Evolutionary conservation across 2,113 vertebrate genomes (phyloP).

Genomic region (Chunga burmeisteri): DNA sequence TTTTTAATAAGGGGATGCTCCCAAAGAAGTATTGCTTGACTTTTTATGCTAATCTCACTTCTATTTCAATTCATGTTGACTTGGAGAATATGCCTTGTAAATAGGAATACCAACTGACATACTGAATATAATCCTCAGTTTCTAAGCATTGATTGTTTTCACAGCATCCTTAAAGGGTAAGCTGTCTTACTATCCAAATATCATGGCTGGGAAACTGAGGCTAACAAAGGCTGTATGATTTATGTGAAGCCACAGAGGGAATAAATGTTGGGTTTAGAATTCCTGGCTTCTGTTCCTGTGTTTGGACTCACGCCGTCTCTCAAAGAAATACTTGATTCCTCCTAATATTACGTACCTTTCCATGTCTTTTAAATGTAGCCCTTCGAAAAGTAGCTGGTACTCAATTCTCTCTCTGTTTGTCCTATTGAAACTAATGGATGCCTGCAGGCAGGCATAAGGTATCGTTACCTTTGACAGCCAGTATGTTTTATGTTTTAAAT

Average conservation of each 20-base stretch:
- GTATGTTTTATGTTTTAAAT: constrained; percentile 60
- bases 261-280: constrained; percentile 22
- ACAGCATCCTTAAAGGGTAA: constrained; percentile 54
- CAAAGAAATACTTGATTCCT: constrained; percentile 21
- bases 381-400: not conserved
- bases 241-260: constrained; percentile 24
- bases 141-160: constrained; percentile 45
- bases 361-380: not conserved
- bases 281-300: constrained; percentile 2
- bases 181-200: constrained; percentile 41
- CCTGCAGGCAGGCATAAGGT: constrained; percentile 45
- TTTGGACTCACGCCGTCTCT: not conserved
- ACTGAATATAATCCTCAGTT: constrained; percentile 35
- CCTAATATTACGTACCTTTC: not conserved
- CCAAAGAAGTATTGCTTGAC: not conserved
- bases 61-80: constrained; percentile 29
- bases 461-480: constrained; percentile 54
- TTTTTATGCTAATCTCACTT: constrained; percentile 1
- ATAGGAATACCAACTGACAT: constrained; percentile 2
- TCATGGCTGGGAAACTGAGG: constrained; percentile 57
- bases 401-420: constrained; percentile 25
- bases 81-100: constrained; percentile 45
- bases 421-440: constrained; percentile 47
- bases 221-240: constrained; percentile 31
- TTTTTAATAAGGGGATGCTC: not conserved